These are phyloP conservation scores for Sphinx pinastri DNA, from an alignment of 2,888 invertebrate genomes.

Conservation along the genomic window DNA sequence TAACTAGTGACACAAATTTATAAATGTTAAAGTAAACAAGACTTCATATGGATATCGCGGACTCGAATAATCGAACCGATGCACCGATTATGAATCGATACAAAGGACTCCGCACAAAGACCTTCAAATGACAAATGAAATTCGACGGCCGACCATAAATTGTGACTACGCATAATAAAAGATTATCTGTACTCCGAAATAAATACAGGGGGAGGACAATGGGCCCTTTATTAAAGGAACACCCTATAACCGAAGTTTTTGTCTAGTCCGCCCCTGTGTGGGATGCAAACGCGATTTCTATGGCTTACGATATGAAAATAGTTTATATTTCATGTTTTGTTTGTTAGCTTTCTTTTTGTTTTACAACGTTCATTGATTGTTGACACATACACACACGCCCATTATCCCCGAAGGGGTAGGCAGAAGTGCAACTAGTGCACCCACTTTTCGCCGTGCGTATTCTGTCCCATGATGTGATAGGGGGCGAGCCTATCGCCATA, in stretches of 20 bases:
- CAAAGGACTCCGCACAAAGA: conserved; percentile 45
- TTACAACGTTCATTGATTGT: no score
- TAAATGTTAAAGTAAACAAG: not conserved
- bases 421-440: no score
- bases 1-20: not conserved
- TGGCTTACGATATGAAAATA: not conserved
- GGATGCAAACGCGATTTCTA: conserved; percentile 17
- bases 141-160: conserved; percentile 74
- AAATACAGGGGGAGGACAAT: conserved; percentile 77
- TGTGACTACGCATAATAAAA: conserved; percentile 76
- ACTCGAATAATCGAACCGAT: conserved; percentile 30
- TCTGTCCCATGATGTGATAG: no score
- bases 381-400: no score
- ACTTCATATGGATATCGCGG: conserved; percentile 11
- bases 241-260: conserved; percentile 42
- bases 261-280: conserved; percentile 23
- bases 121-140: conserved; percentile 74
- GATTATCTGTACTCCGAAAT: conserved; percentile 77
- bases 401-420: no score
- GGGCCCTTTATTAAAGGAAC: conserved; percentile 71
- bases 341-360: not conserved
- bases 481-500: no score
- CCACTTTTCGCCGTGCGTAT: no score
- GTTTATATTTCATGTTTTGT: conserved; percentile 2
- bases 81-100: conserved; percentile 32